Evolutionary conservation across 2,888 invertebrate species (phyloP).

Genomic region (Chymomyza procnemis): DNA sequence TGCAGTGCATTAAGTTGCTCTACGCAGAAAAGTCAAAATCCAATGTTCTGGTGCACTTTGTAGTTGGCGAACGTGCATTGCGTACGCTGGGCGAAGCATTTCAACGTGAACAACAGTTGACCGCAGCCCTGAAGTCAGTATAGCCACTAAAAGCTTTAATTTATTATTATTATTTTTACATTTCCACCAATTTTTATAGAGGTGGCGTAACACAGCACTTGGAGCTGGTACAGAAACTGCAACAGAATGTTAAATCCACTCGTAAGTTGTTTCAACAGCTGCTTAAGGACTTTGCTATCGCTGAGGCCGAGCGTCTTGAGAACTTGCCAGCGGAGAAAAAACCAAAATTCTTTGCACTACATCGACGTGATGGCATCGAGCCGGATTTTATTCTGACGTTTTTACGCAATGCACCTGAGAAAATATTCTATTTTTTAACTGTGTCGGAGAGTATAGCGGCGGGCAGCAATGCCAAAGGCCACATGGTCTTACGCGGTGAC

Average conservation of each 20-base stretch:
- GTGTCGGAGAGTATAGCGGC: slow-evolving; percentile 81
- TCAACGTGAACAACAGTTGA: slow-evolving; percentile 84
- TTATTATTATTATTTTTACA: too few relatives aligned
- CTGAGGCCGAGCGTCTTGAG: slow-evolving; percentile 83
- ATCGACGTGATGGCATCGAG: slow-evolving; percentile 86
- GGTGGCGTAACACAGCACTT: slow-evolving; percentile 85
- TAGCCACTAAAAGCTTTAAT: background rate
- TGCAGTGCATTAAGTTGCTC: slow-evolving; percentile 84
- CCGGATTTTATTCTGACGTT: slow-evolving; percentile 86
- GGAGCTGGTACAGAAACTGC: slow-evolving; percentile 86
- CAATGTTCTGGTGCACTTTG: slow-evolving; percentile 83
- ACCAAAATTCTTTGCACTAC: slow-evolving; percentile 82
- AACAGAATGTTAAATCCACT: slow-evolving; percentile 83
- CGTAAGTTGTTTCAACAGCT: slow-evolving; percentile 84
- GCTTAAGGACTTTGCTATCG: slow-evolving; percentile 84
- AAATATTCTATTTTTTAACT: slow-evolving; percentile 83
- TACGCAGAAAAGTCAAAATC: slow-evolving; percentile 86
- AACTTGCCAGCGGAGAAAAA: slow-evolving; percentile 80
- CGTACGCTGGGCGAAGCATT: slow-evolving; percentile 82
- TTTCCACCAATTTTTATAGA: slow-evolving; percentile 77
- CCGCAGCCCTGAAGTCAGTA: slow-evolving; percentile 85
- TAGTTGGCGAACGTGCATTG: slow-evolving; percentile 86
- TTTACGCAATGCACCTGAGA: slow-evolving; percentile 81
- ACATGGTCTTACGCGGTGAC: slow-evolving; percentile 80
- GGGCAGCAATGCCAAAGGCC: slow-evolving; percentile 81